Conservation (phyloP, 2,888 invertebrate genomes). For the Drosophila paracracens region DNA sequence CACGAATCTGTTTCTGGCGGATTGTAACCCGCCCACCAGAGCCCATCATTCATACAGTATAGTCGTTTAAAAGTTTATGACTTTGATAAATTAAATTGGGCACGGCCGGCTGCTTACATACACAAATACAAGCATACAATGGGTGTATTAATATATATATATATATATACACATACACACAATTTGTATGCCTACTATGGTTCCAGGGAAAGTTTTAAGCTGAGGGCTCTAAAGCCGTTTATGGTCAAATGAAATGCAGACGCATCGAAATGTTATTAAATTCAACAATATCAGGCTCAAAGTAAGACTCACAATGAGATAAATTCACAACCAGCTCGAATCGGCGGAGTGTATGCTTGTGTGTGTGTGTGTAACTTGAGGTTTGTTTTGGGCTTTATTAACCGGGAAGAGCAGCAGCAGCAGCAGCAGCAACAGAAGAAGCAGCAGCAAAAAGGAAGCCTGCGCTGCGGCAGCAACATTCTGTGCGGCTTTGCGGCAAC, state of each 20-base stretch:
- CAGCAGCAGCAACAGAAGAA: neutral
- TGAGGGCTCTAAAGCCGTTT: slow-evolving; percentile 67
- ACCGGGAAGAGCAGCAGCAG: slow-evolving; percentile 7
- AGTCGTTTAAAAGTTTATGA: slow-evolving; percentile 73
- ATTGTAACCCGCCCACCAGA: slow-evolving; percentile 10
- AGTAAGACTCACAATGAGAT: slow-evolving; percentile 12
- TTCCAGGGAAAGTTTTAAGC: slow-evolving; percentile 52
- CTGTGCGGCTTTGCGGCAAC: slow-evolving; percentile 71
- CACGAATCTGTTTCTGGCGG: slow-evolving; percentile 21
- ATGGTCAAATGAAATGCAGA: slow-evolving; percentile 76
- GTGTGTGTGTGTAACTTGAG: slow-evolving; percentile 37
- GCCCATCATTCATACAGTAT: slow-evolving; percentile 58
- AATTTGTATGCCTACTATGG: slow-evolving; percentile 7
- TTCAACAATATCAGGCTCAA: slow-evolving; percentile 62
- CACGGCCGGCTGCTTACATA: slow-evolving; percentile 36
- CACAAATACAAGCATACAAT: slow-evolving; percentile 2
- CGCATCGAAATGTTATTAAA: slow-evolving; percentile 79
- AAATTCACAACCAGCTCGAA: slow-evolving; percentile 1
- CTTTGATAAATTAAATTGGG: slow-evolving; percentile 80
- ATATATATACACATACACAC: slow-evolving; percentile 1
- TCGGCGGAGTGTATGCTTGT: neutral
- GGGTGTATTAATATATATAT: slow-evolving; percentile 23
- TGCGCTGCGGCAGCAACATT: slow-evolving; percentile 40
- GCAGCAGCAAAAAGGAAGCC: slow-evolving; percentile 12
- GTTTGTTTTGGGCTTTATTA: slow-evolving; percentile 57